Percentiles rank a stretch among this genome's conserved stretches.
Conservation (phyloP, 2,888 invertebrate species). For the Tillus elongatus region DNA sequence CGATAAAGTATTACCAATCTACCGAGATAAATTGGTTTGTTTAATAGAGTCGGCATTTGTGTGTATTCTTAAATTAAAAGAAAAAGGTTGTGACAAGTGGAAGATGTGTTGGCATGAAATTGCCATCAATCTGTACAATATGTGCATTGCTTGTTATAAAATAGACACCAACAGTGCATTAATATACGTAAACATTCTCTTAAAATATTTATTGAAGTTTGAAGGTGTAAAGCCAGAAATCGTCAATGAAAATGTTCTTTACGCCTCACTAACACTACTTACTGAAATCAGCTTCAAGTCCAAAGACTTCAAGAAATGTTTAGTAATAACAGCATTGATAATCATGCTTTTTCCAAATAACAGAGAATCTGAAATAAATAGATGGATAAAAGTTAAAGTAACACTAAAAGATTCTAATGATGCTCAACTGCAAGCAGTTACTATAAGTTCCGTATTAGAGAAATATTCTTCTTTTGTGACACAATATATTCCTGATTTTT, state of each 20-base stretch:
- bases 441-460: slow-evolving; percentile 22
- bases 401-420: slow-evolving; percentile 16
- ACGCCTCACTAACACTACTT: slow-evolving; percentile 15
- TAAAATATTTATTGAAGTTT: slow-evolving; percentile 18
- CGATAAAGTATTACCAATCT: too few relatives aligned
- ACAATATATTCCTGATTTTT: slow-evolving; percentile 15
- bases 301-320: slow-evolving; percentile 17
- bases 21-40: background rate
- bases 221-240: slow-evolving; percentile 12
- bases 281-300: slow-evolving; percentile 16
- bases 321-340: slow-evolving; percentile 23
- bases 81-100: slow-evolving; percentile 20
- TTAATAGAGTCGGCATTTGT: background rate
- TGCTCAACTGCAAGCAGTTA: slow-evolving; percentile 22
- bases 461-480: slow-evolving; percentile 16
- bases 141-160: slow-evolving; percentile 16
- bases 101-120: slow-evolving; percentile 18
- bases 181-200: slow-evolving; percentile 14
- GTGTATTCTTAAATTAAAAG: slow-evolving; percentile 15
- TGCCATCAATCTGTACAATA: slow-evolving; percentile 21
- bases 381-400: slow-evolving; percentile 28
- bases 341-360: slow-evolving; percentile 20
- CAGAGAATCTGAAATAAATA: slow-evolving; percentile 17
- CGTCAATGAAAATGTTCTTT: slow-evolving; percentile 13
- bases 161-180: slow-evolving; percentile 12